Percentiles rank a stretch among this genome's conserved stretches.
phyloP scores from a whole-genome alignment of 2,797 vertebrate species.

The Champsocephalus esox region DNA sequence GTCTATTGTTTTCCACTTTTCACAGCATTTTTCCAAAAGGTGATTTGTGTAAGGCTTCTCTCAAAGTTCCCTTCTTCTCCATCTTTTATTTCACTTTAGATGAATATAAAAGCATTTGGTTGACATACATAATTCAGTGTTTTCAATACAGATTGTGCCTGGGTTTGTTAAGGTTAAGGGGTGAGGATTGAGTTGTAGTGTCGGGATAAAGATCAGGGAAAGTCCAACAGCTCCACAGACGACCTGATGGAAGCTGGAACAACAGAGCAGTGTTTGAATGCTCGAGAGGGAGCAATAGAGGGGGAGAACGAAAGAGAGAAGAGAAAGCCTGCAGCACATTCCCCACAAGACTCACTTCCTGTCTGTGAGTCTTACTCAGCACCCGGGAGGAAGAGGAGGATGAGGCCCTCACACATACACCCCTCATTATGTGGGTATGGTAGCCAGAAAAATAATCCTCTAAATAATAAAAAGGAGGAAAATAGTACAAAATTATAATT shows the following conservation, averaged over 20 bases:
- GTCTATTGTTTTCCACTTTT: slow-evolving; percentile 51
- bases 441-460: slow-evolving; percentile 25
- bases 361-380: slow-evolving; percentile 81
- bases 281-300: slow-evolving; percentile 59
- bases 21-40: slow-evolving; percentile 36
- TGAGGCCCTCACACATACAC: slow-evolving; percentile 56
- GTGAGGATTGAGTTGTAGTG: slow-evolving; percentile 32
- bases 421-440: slow-evolving; percentile 35
- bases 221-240: slow-evolving; percentile 46
- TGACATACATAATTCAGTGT: neutral
- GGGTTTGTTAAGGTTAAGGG: slow-evolving; percentile 11
- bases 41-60: slow-evolving; percentile 31
- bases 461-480: slow-evolving; percentile 10
- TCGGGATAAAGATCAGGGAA: slow-evolving; percentile 49
- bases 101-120: neutral
- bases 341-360: slow-evolving; percentile 84
- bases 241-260: slow-evolving; percentile 70
- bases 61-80: slow-evolving; percentile 31
- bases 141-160: slow-evolving; percentile 1
- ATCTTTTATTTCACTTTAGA: slow-evolving; percentile 49
- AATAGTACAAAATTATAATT: slow-evolving; percentile 11
- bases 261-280: slow-evolving; percentile 74
- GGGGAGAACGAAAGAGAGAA: slow-evolving; percentile 31
- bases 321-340: slow-evolving; percentile 80
- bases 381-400: slow-evolving; percentile 72